A percentile compares a stretch with the other conserved stretches of the same genome.
phyloP scores from a whole-genome alignment of 2,888 invertebrate genomes.

The Mythimna lalbum region DNA sequence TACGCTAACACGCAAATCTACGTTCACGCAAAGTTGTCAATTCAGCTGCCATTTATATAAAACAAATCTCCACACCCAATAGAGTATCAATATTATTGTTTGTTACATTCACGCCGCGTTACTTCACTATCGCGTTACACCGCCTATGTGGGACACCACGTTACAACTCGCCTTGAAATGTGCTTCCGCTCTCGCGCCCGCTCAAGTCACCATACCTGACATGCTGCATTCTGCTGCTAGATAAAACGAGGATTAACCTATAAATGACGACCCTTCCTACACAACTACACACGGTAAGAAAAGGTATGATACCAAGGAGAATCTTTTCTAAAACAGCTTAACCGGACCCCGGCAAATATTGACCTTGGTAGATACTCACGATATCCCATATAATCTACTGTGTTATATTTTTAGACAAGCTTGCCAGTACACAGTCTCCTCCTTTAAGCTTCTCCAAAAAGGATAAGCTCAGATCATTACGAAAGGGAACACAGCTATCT shows the following conservation, averaged over 20 bases:
- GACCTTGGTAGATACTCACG: slow-evolving; percentile 1
- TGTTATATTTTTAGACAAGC: slow-evolving; percentile 31
- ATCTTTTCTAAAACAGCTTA: slow-evolving; percentile 3
- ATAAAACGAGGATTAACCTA: slow-evolving; percentile 21
- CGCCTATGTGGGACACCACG: too few relatives aligned
- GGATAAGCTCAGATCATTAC: slow-evolving; percentile 45
- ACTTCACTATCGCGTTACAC: too few relatives aligned
- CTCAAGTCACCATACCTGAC: not conserved
- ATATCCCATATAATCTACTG: slow-evolving; percentile 36
- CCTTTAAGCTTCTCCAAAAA: slow-evolving; percentile 35
- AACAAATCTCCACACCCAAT: too few relatives aligned
- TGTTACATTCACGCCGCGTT: too few relatives aligned
- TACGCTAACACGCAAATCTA: too few relatives aligned
- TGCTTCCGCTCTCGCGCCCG: not conserved
- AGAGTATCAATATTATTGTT: too few relatives aligned
- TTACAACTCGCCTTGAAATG: not conserved
- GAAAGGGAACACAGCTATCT: slow-evolving; percentile 33
- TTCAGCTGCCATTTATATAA: too few relatives aligned
- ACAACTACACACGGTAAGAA: not conserved
- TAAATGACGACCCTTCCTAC: not conserved
- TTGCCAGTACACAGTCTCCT: slow-evolving; percentile 27
- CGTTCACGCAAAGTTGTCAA: too few relatives aligned
- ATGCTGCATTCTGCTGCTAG: slow-evolving; percentile 6
- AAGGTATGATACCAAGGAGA: not conserved
- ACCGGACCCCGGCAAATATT: not conserved